These are phyloP conservation scores for Agriopis leucophaearia DNA, from an alignment of 2,888 invertebrate species.

Conservation along the genomic window DNA sequence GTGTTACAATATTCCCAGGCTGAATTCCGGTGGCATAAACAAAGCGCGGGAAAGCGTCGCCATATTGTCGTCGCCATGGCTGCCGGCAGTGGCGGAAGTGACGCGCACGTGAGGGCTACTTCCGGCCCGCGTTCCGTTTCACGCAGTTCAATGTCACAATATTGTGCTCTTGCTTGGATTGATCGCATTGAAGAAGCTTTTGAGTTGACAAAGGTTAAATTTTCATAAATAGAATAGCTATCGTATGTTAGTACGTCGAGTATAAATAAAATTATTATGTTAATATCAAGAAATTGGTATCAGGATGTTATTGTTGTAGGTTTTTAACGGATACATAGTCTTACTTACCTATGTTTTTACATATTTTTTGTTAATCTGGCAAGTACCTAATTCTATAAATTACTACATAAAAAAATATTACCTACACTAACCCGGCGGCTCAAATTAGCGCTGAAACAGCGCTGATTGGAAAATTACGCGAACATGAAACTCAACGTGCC, in stretches of 20 bases:
- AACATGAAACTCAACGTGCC: no score
- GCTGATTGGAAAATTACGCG: no score
- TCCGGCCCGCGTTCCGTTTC: constrained; percentile 80
- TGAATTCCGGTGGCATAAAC: constrained; percentile 47
- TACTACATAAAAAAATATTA: no score
- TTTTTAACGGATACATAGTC: no score
- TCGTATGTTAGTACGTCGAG: not conserved
- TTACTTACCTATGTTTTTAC: no score
- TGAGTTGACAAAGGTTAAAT: constrained; percentile 18
- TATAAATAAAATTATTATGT: not conserved
- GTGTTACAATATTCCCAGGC: constrained; percentile 53
- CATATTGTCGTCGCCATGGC: constrained; percentile 82
- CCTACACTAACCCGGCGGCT: no score
- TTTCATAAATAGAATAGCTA: not conserved
- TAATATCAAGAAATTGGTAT: no score
- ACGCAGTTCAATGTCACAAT: constrained; percentile 82
- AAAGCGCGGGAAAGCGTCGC: constrained; percentile 78
- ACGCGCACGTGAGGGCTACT: constrained; percentile 82
- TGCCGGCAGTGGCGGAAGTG: constrained; percentile 77
- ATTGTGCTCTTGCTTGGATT: constrained; percentile 62
- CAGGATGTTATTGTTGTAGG: no score
- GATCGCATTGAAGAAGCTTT: constrained; percentile 52
- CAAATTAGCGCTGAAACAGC: no score
- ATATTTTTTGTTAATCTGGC: no score
- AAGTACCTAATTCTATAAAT: no score